A percentile compares a stretch with the other conserved stretches of the same genome.
phyloP scores from a whole-genome alignment of 2,888 invertebrate genomes.

The Philonicus albiceps region DNA sequence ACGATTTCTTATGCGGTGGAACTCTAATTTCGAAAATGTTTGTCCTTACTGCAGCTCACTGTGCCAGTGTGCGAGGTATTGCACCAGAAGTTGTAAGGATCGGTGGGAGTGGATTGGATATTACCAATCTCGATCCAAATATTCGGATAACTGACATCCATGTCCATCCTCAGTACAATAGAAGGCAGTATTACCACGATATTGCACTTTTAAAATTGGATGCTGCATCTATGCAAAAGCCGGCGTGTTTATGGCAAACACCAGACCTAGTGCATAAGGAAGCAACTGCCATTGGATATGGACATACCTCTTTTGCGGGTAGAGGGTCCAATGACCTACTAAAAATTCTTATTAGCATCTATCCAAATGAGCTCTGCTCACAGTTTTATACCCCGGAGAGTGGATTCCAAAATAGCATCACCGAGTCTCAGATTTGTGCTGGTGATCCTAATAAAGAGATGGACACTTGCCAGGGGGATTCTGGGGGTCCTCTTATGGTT shows the following conservation, averaged over 20 bases:
- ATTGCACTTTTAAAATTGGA: constrained; percentile 31
- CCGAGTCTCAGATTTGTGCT: constrained; percentile 4
- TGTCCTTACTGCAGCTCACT: constrained; percentile 58
- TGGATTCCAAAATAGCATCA: not conserved
- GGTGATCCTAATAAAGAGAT: constrained; percentile 51
- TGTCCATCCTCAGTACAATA: constrained; percentile 34
- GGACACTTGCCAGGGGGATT: constrained; percentile 31
- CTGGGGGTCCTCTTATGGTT: constrained; percentile 1
- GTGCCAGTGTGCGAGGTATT: constrained; percentile 49
- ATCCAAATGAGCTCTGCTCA: constrained; percentile 12
- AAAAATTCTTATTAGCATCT: constrained; percentile 32
- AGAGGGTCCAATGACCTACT: not conserved
- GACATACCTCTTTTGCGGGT: constrained; percentile 33
- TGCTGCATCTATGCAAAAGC: not conserved
- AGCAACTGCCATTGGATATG: constrained; percentile 41
- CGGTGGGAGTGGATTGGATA: not conserved
- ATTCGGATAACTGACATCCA: not conserved
- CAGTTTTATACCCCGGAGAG: not conserved
- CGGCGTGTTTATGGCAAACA: constrained; percentile 34
- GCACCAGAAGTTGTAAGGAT: not conserved
- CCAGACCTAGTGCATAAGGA: not conserved
- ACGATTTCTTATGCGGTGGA: constrained; percentile 59
- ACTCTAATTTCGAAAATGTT: constrained; percentile 57
- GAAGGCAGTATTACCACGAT: constrained; percentile 21
- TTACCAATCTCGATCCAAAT: not conserved